Percentiles rank a stretch among this genome's conserved stretches.
These are phyloP conservation scores for Sisor rabdophorus DNA, from an alignment of 2,113 vertebrate genomes.

Conservation along the genomic window DNA sequence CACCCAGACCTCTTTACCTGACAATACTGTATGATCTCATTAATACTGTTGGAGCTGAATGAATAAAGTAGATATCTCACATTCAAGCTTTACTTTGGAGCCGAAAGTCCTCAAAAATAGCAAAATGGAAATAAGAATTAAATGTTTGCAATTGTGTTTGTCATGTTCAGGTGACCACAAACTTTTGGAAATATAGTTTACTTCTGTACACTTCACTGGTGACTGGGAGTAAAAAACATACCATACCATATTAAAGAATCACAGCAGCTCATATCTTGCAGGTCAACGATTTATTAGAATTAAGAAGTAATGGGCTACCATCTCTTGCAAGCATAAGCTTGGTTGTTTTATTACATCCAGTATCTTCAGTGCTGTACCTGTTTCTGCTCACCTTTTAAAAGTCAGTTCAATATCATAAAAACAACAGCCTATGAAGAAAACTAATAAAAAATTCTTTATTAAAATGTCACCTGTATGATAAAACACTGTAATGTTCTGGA, in stretches of 20 bases:
- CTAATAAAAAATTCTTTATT: background rate
- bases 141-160: too few relatives aligned
- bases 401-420: background rate
- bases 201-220: background rate
- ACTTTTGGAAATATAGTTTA: too few relatives aligned
- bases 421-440: background rate
- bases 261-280: background rate
- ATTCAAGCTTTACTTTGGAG: too few relatives aligned
- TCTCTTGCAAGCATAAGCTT: background rate
- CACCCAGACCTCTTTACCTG: too few relatives aligned
- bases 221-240: background rate
- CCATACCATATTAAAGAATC: background rate
- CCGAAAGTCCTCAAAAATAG: too few relatives aligned
- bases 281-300: background rate
- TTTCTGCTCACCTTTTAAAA: background rate
- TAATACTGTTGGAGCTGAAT: too few relatives aligned
- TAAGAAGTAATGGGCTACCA: background rate
- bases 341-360: background rate
- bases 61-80: too few relatives aligned
- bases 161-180: too few relatives aligned
- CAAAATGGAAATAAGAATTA: too few relatives aligned
- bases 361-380: background rate
- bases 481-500: too few relatives aligned
- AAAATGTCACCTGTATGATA: too few relatives aligned
- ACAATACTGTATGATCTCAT: too few relatives aligned